phyloP scores from a whole-genome alignment of 2,797 vertebrate species.

The Spheniscus humboldti region DNA sequence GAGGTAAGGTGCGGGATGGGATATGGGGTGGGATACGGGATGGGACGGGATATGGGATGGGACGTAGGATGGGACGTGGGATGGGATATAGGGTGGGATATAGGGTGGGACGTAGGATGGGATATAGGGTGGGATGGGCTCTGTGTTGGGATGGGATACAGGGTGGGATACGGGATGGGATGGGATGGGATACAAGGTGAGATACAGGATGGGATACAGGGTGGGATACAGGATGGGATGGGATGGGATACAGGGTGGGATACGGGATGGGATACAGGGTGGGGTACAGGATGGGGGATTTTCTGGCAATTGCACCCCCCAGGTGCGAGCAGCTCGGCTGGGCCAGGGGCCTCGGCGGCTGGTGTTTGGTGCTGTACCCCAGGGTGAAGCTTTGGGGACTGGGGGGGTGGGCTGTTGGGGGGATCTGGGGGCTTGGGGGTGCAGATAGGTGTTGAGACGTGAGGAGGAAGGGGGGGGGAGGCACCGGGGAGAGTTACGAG shows the following conservation, averaged over 20 bases:
- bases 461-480: no score
- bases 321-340: neutral
- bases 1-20: neutral
- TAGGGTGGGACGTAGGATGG: neutral
- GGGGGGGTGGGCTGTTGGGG: no score
- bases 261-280: neutral
- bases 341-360: no score
- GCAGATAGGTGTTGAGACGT: no score
- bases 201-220: neutral
- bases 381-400: no score
- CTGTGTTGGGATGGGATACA: neutral
- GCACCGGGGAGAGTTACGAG: neutral
- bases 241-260: no score
- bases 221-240: neutral
- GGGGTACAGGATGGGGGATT: no score
- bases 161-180: no score
- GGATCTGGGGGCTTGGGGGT: neutral
- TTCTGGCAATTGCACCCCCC: neutral
- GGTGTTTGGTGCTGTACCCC: neutral
- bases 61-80: no score
- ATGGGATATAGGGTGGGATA: neutral
- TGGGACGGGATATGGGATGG: neutral
- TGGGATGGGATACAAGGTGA: no score
- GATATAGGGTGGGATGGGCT: no score
- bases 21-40: accelerated